Base-by-base conservation (phyloP, 1,140 invertebrate species). In the Platorchestia sp. region DNA sequence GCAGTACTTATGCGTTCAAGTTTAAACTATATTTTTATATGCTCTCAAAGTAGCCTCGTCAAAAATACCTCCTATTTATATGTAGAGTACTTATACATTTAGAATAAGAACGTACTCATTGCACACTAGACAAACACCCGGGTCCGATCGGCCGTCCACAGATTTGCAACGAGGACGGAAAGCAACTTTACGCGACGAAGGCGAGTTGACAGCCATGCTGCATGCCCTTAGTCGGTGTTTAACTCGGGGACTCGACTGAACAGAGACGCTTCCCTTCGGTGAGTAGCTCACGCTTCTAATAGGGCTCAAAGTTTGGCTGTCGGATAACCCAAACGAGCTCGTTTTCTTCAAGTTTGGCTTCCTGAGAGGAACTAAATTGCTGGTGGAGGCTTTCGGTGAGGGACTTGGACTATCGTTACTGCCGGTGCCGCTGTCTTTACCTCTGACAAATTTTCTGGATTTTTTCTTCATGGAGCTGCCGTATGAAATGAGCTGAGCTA, bases 401-500 rank as follows among this genome's bases (percentile, higher is more conserved):
- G 87, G 36, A 93, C 36, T 89, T 14, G 87, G 87, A 36, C 87
- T 89, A 0, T 89, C 43, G 59, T 42, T 44, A 89, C 41, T 42
- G 27, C n/a, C 22, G 41, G 87, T 42, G 41, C 87, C 87, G 16
- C n/a, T 44, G 27, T 43, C 27, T 42, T 89, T 89, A 7, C 87
- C 41, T 7, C 5, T 0, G 27, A 89, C 41, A 14, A 89, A 89
- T 5, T 44, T 41, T 89, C 87, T 89, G 7, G 87, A 89, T 42
- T 89, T 89, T 43, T 89, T 89, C 87, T 89, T 89, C 87, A 89
- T 89, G n/a, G 87, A 89, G 43, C 43, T 89, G 0, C 87, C 87
- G 87, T 89, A 89, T 3, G 87, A 89, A 89, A 93, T 93, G 43
- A 93, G 91, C 91, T 93, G 43, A 47, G 91, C 91, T 22, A 93